Evolutionary conservation across 2,888 invertebrate species (phyloP).

Genomic region (Pyrocoelia pectoralis): DNA sequence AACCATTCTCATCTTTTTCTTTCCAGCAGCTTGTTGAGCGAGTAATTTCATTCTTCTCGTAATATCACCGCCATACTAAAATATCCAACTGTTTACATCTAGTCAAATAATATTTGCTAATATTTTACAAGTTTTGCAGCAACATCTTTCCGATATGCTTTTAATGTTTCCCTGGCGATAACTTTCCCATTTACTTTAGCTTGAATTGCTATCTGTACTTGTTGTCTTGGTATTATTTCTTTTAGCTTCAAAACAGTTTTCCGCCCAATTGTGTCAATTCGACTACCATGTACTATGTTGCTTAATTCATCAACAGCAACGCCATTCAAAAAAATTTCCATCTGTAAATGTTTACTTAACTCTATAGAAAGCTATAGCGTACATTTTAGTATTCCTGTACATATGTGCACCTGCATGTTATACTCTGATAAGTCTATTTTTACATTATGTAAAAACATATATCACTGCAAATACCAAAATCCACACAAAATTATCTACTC

Average conservation of each 20-base stretch:
- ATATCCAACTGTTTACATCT: too few relatives aligned
- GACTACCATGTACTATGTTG: conserved; percentile 78
- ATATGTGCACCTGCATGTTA: too few relatives aligned
- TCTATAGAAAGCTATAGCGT: too few relatives aligned
- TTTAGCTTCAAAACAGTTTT: conserved; percentile 77
- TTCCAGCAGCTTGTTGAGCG: conserved; percentile 90
- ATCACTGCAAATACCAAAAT: too few relatives aligned
- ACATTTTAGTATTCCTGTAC: too few relatives aligned
- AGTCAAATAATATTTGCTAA: background rate
- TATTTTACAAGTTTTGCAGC: conserved; percentile 86
- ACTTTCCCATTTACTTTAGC: conserved; percentile 81
- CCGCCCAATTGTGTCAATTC: conserved; percentile 70
- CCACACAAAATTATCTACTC: too few relatives aligned
- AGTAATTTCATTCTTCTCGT: conserved; percentile 89
- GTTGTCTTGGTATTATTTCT: conserved; percentile 88
- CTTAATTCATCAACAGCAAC: conserved; percentile 83
- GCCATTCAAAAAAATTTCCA: conserved; percentile 83
- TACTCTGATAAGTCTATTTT: too few relatives aligned
- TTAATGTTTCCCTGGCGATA: conserved; percentile 84
- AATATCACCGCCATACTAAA: conserved; percentile 91
- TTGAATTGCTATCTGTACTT: conserved; percentile 89
- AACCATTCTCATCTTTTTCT: conserved; percentile 90
- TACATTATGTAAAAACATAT: too few relatives aligned
- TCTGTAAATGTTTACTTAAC: conserved; percentile 61
- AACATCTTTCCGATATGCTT: conserved; percentile 91